Evolutionary conservation across 1,140 invertebrate species (phyloP), one percentile per base, ranked within the genome.

Genomic region (Hypsibius dujardini): DNA sequence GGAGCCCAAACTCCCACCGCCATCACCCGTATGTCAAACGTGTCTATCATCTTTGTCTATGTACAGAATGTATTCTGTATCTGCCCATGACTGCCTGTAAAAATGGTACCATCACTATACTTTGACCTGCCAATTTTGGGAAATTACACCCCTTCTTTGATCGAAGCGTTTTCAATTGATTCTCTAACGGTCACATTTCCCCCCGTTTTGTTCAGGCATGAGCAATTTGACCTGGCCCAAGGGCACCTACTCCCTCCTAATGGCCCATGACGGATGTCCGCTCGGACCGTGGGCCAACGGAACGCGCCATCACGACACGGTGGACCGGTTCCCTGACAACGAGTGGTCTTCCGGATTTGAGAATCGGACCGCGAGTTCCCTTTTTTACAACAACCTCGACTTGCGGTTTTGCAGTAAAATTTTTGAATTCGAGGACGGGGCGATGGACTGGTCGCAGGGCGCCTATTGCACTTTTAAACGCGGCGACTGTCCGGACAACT

Each of bases 231-330:
- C 42, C 12, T 67, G 62, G 62, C 62, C 62, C 62, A 67, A 42
- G 45, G 62, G 62, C 12, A 15, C 12, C 12, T 67, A 67, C 42
- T 12, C 12, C 7, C 42, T 67, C 12, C 62, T 67, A 15, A 67
- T 67, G 62, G 62, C 62, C 7, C 12, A 42, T 67, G 42, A 12
- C 12, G 62, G 62, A 7, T 67, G 62, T 45, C 62, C 62, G 42
- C 12, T 7, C 42, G 62, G 62, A 3, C 12, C 42, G 42, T 67
- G 62, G 62, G 12, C 62, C 12, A 67, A 12, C 62, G 62, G 62
- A 12, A 67, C 12, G 12, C 62, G 62, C 12, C 42, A 67, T 67
- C 62, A 67, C 42, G 62, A 67, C 62, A 67, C 62, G 42, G 12
- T 15, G 12, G 62, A 67, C 42, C 12, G 42, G 7, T 45, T 7